Base-by-base conservation (phyloP, 2,113 vertebrate species). In the Siniperca chuatsi region DNA sequence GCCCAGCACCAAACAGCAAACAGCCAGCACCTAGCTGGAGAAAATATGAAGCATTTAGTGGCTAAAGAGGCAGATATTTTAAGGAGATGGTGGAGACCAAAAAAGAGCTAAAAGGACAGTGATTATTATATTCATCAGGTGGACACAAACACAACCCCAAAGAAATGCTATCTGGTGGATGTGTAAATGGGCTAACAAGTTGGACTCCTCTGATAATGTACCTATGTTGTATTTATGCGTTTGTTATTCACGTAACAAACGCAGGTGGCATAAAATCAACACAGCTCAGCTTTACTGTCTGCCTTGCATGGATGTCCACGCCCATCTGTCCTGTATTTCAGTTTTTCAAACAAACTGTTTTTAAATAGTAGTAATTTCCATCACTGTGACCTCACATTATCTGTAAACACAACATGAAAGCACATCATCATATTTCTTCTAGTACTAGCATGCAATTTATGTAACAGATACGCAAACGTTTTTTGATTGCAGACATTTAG, bases 351-450 rank as follows among this genome's bases (percentile, higher is more conserved):
- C 23, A 54, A 35, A 68, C 33, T 2, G 16, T 65, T 35, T 58
- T 29, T n/a, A 37, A 58, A 66, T 72, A 42, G 23, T 52, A 79
- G 70, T 61, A 2, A 68, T 75, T 79, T n/a, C 12, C 46, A 52
- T 54, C 44, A 35, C 76, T 84, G 50, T 50, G 67, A 78, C 68
- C 55, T 61, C 13, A 35, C 12, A 79, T 74, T 61, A 74, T 67
- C 42, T 35, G 54, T 29, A 62, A n/a, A 48, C 23, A 70, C 15
- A 58, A 50, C 72, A 62, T 25, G 2, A 52, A 76, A 50, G 11
- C 35, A n/a, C 0, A 0, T 33, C 0, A 1, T 4, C 35, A 42
- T 20, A 37, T 75, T 69, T 18, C 4, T 57, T 11, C 37, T 62
- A 0, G 2, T 23, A 4, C 4, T 44, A 18, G 23, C 44, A 54